Evolutionary conservation across 2,113 vertebrate genomes (phyloP).

Genomic region (Cranoglanis bouderius): DNA sequence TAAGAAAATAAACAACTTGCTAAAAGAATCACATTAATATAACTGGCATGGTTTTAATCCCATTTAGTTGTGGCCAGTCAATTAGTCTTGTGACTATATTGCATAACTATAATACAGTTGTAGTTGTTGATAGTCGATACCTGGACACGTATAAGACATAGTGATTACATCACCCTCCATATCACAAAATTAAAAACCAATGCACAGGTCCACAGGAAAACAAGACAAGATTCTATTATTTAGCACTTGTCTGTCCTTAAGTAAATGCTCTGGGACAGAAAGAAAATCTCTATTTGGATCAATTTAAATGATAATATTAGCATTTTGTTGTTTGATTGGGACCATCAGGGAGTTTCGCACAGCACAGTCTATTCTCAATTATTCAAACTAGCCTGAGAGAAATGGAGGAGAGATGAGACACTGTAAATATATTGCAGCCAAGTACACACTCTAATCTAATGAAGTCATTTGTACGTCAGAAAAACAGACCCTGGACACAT

Average conservation of each 20-base stretch:
- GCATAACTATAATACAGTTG: not conserved
- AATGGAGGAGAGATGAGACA: constrained; percentile 31
- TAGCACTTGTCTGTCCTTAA: constrained; percentile 28
- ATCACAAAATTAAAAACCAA: constrained; percentile 10
- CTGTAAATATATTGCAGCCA: constrained; percentile 24
- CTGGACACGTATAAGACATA: not conserved
- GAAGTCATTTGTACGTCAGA: constrained; percentile 47
- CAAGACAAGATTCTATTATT: constrained; percentile 33
- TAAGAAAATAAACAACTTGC: not conserved
- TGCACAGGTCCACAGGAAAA: constrained; percentile 26
- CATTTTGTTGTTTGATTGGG: constrained; percentile 49
- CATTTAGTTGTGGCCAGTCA: not conserved
- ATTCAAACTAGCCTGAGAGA: constrained; percentile 44
- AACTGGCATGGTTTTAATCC: not conserved
- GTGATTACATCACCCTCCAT: constrained; percentile 15
- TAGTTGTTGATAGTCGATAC: not conserved
- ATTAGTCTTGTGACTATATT: not conserved
- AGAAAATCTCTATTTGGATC: constrained; percentile 26
- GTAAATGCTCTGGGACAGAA: not conserved
- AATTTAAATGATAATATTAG: constrained; percentile 43
- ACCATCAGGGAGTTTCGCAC: constrained; percentile 37
- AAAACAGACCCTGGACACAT: constrained; percentile 45
- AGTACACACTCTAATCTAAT: constrained; percentile 45
- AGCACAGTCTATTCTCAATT: constrained; percentile 36
- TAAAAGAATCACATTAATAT: not conserved